These are phyloP conservation scores for Plodia interpunctella DNA, from an alignment of 1,140 invertebrate species.

Conservation along the genomic window DNA sequence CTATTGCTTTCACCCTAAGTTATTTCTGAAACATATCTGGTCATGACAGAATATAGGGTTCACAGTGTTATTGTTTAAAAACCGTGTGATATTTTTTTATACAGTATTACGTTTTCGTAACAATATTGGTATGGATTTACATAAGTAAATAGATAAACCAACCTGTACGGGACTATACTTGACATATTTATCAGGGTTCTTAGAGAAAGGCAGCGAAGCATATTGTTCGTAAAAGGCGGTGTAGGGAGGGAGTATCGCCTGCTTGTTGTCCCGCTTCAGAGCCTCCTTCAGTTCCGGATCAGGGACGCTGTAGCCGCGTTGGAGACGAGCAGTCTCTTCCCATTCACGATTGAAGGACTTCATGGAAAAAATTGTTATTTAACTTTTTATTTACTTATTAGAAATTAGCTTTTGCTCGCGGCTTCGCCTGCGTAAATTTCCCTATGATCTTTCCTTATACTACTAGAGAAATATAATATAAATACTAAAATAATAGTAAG, in stretches of 20 bases:
- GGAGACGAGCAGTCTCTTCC: conserved; percentile 90
- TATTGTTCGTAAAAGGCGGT: conserved; percentile 87
- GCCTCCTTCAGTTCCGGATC: conserved; percentile 91
- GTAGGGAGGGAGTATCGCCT: conserved; percentile 91
- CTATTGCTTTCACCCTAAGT: no score
- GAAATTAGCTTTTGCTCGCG: no score
- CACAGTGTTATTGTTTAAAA: no score
- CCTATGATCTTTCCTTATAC: no score
- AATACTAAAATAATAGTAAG: no score
- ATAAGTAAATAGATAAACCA: neutral
- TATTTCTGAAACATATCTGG: no score
- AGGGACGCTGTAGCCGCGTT: conserved; percentile 95
- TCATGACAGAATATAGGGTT: no score
- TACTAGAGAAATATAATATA: no score
- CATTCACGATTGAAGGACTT: conserved; percentile 97
- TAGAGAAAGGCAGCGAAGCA: conserved; percentile 87
- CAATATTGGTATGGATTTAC: no score
- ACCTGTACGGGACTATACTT: conserved; percentile 92
- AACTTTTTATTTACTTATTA: neutral
- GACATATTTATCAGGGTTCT: conserved; percentile 96
- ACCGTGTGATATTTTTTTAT: no score
- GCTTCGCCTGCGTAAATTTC: no score
- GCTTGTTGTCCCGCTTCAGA: conserved; percentile 91
- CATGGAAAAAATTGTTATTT: neutral
- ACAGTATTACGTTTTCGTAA: no score